Evolutionary conservation across 2,888 invertebrate species (phyloP), one percentile per base, ranked within the genome.

Genomic region (Callyntrura sp.): DNA sequence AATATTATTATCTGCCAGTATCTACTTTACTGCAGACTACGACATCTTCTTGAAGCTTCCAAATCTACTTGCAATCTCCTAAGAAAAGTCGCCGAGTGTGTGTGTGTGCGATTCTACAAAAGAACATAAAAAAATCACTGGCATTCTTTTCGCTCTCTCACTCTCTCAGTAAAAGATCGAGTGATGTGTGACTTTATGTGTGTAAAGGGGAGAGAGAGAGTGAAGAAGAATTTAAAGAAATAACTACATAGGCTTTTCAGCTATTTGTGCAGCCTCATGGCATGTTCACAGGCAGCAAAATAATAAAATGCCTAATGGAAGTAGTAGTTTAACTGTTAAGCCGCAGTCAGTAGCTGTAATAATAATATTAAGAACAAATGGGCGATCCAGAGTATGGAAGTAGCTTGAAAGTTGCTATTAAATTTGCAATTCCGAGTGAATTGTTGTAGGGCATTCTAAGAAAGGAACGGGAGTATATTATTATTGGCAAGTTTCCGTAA

Each of bases 71-170:
- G 35, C 35, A 35, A 35, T 35, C 35, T 35, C 35, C 35, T 35
- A 35, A 35, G 35, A 35, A 35, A 6, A 35, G 35, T 35, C 35
- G 35, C 45, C 51, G 70, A 17, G 45, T 4, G 45, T 73, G 73
- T 76, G 76, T 45, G 48, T 45, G 60, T 60, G 60, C 43, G 68
- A 88, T 88, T 78, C 76, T 88, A 62, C 83, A 35, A 35, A 35
- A 35, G 83, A 78, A 88, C 88, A 88, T 88, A 88, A 88, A 88
- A n/a, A 87, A 88, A 83, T 88, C 83, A 84, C 78, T 84, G 88
- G 78, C 88, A 88, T 88, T 88, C 83, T 84, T 84, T 84, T 88
- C 65, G 51, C 78, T 68, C 35, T 35, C 35, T 35, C 35, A 35
- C 35, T 35, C 35, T 35, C 35, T 35, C 70, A 82, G 82, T 60